phyloP scores from a whole-genome alignment of 1,140 invertebrate genomes.

The Aplysia californica region DNA sequence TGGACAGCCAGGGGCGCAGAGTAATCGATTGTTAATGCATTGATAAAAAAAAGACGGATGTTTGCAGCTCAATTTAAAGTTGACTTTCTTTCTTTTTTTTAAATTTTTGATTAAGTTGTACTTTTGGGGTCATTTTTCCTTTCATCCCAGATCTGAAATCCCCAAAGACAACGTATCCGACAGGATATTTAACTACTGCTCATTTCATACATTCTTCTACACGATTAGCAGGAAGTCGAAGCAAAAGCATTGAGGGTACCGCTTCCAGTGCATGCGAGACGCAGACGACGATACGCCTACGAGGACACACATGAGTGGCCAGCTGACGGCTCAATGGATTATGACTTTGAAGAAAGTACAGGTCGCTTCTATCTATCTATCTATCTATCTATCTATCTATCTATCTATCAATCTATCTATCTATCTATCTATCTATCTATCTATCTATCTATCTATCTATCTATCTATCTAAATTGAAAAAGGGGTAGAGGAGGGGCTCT shows the following conservation, averaged over 20 bases:
- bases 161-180: too few relatives aligned
- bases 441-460: not conserved
- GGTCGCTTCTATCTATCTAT: not conserved
- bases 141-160: too few relatives aligned
- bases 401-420: not conserved
- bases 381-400: not conserved
- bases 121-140: too few relatives aligned
- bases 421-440: not conserved
- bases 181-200: not conserved
- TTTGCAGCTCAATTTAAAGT: too few relatives aligned
- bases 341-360: slow-evolving; percentile 22
- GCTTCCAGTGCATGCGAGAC: not conserved
- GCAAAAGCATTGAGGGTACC: too few relatives aligned
- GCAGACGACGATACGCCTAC: slow-evolving; percentile 21
- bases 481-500: not conserved
- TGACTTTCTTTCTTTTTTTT: too few relatives aligned
- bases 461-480: not conserved
- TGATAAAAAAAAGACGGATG: too few relatives aligned
- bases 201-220: too few relatives aligned
- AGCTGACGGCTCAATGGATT: slow-evolving; percentile 3
- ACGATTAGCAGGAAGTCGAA: too few relatives aligned
- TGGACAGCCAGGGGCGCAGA: too few relatives aligned
- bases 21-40: too few relatives aligned
- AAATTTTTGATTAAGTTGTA: too few relatives aligned
- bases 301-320: slow-evolving; percentile 32